Conservation (phyloP, 2,888 invertebrate genomes). For the Eurytoma californica region DNA sequence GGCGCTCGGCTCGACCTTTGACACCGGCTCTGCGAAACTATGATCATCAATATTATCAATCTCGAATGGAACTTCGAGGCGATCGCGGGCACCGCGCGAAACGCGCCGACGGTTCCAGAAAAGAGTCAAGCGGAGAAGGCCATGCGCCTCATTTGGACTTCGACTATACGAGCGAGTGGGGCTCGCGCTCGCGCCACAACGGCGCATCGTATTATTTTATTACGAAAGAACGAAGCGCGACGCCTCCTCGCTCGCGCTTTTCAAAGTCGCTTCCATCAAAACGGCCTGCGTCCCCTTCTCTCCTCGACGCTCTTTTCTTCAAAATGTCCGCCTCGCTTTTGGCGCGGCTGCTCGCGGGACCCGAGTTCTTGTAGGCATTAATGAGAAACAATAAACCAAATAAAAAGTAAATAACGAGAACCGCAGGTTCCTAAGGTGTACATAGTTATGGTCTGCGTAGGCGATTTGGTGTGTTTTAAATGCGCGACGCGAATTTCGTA, state of each 20-base stretch:
- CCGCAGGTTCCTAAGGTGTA: conserved; percentile 56
- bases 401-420: conserved; percentile 34
- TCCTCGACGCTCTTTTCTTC: neutral
- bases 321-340: neutral
- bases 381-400: conserved; percentile 15
- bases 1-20: conserved; percentile 38
- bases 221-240: neutral
- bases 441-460: conserved; percentile 57
- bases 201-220: too few relatives aligned
- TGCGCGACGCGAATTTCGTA: conserved; percentile 43
- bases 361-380: conserved; percentile 37
- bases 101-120: neutral
- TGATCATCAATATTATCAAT: conserved; percentile 13
- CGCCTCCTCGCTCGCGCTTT: conserved; percentile 32
- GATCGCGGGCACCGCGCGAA: neutral
- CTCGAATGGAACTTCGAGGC: conserved; percentile 9
- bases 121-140: neutral
- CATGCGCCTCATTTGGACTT: neutral
- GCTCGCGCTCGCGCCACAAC: neutral
- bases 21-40: conserved; percentile 49
- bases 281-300: neutral
- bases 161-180: conserved; percentile 18
- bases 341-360: neutral
- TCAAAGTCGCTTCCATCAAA: neutral
- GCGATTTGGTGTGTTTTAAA: conserved; percentile 50